phyloP scores from a whole-genome alignment of 2,797 vertebrate species.

The Lepus oiostolus region DNA sequence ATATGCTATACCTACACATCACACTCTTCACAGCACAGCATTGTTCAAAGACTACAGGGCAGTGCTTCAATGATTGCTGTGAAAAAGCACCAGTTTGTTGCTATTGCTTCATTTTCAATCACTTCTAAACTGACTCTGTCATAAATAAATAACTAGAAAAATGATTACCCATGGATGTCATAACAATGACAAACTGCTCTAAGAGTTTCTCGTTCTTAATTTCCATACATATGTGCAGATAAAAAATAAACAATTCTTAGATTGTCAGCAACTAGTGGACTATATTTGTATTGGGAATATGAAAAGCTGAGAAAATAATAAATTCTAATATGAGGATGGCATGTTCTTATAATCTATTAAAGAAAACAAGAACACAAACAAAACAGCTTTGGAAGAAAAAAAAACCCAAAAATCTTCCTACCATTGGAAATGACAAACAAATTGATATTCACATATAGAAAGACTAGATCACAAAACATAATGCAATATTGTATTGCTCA shows the following conservation, averaged over 20 bases:
- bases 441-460: background rate
- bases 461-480: background rate
- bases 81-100: background rate
- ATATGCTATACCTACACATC: too few species aligned
- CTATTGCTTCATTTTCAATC: background rate
- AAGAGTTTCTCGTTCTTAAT: background rate
- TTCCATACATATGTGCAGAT: background rate
- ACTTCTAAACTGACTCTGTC: background rate
- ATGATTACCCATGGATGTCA: background rate
- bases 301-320: background rate
- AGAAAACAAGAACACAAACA: background rate
- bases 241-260: background rate
- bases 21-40: fast-evolving
- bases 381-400: background rate
- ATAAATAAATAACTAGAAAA: background rate
- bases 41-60: background rate
- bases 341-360: background rate
- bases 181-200: background rate
- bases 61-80: background rate
- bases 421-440: background rate
- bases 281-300: background rate
- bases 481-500: background rate
- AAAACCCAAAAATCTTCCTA: background rate
- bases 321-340: background rate
- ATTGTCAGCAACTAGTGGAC: background rate